A percentile compares a stretch with the other conserved stretches of the same genome.
phyloP scores from a whole-genome alignment of 23 tunicate genomes.

The Halocynthia aurantium region DNA sequence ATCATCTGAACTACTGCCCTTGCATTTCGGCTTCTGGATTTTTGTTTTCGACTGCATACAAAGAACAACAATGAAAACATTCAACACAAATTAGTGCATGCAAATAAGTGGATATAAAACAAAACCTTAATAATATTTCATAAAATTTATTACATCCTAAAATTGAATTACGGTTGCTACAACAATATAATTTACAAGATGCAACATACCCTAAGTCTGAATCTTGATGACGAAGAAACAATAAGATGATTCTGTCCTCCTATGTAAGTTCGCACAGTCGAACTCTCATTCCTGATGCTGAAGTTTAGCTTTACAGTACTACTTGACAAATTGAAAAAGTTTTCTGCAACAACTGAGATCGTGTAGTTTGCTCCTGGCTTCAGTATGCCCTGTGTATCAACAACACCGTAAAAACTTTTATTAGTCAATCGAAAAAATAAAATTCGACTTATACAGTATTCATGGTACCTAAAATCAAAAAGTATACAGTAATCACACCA shows the following conservation, averaged over 20 bases:
- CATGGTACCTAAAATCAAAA: too few relatives aligned
- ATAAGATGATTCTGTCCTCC: neutral
- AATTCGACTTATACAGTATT: too few relatives aligned
- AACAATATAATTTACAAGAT: too few relatives aligned
- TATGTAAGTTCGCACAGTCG: constrained; percentile 8
- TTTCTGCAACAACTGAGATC: constrained; percentile 2
- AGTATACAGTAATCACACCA: too few relatives aligned
- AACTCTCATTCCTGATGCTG: neutral
- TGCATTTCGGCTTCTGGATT: neutral
- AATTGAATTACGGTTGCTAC: too few relatives aligned
- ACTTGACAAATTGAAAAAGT: neutral
- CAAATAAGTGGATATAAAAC: too few relatives aligned
- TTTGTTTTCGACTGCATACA: neutral
- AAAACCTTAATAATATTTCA: too few relatives aligned
- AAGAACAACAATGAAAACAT: neutral
- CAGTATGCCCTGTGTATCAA: constrained; percentile 9
- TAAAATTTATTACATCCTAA: too few relatives aligned
- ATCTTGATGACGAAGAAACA: too few relatives aligned
- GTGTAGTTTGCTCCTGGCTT: constrained; percentile 21
- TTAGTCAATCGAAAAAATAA: too few relatives aligned
- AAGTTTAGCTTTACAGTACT: neutral
- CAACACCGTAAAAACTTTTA: too few relatives aligned
- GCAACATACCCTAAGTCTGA: too few relatives aligned
- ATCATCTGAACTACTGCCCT: neutral
- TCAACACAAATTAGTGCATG: neutral